Evolutionary conservation across 2,797 vertebrate species (phyloP), one percentile per base, ranked within the genome.

Genomic region (Euthynnus affinis): DNA sequence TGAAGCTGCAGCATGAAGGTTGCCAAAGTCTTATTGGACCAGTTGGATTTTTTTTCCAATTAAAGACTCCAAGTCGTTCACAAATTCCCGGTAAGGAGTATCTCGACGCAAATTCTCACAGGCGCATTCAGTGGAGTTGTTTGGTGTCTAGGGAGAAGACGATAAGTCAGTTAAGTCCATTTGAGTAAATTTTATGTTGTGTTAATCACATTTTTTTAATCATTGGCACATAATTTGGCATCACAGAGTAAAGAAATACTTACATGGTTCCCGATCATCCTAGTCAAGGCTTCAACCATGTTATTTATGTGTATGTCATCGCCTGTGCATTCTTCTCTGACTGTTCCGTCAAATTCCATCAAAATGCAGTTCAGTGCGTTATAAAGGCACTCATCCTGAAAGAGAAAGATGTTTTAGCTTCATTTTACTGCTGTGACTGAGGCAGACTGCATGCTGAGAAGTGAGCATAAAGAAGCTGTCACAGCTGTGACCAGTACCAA

Each of bases 401-500:
- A 60, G 25, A 75, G 52, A 74, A 71, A 68, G 6, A 67, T 51
- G 52, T 71, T 73, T 77, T 62, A 76, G 27, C 27, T 27, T 84
- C 49, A 46, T 74, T 76, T 72, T 22, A 27, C 66, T 46, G 25
- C 37, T 49, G 25, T 62, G 42, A 79, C 59, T 78, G 64, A 80
- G 29, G 60, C n/a, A n/a, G n/a, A n/a, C n/a, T n/a, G n/a, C n/a
- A n/a, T n/a, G n/a, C n/a, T n/a, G n/a, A n/a, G n/a, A n/a, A n/a
- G n/a, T n/a, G n/a, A n/a, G n/a, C n/a, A n/a, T n/a, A 68, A n/a
- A 48, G 51, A 71, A 49, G 68, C 60, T 42, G 77, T 53, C 56
- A 60, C 58, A 67, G 79, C 69, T 75, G 74, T 86, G 76, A 82
- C 74, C 83, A 67, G 59, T 58, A 79, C 75, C 72, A 42, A 84